These are phyloP conservation scores for Aleiodes testaceus DNA, from an alignment of 2,888 invertebrate species.

Conservation along the genomic window DNA sequence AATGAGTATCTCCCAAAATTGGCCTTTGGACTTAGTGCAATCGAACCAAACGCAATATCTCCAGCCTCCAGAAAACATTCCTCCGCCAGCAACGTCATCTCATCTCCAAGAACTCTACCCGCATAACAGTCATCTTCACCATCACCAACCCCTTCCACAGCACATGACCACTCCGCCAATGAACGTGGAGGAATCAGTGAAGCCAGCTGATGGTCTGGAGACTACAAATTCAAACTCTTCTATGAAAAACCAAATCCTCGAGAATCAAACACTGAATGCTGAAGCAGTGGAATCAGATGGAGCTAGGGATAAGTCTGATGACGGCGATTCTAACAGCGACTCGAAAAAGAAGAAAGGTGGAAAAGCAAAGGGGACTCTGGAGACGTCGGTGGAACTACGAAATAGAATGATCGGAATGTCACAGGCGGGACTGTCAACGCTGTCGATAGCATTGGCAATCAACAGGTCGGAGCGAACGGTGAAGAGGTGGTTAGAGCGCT, in stretches of 20 bases:
- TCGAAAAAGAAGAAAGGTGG: conserved; percentile 68
- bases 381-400: conserved; percentile 70
- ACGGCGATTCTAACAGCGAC: conserved; percentile 27
- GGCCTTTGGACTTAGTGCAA: conserved; percentile 12
- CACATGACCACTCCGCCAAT: conserved; percentile 53
- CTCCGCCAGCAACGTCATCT: conserved; percentile 28
- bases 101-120: conserved; percentile 54
- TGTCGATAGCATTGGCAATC: conserved; percentile 70
- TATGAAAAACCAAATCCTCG: conserved; percentile 52
- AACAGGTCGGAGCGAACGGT: conserved; percentile 71
- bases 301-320: too few relatives aligned
- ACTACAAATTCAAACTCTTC: conserved; percentile 47
- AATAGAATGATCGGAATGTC: conserved; percentile 72
- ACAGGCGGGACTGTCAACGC: conserved; percentile 69
- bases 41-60: conserved; percentile 53
- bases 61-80: conserved; percentile 39
- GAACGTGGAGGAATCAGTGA: conserved; percentile 52
- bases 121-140: conserved; percentile 54
- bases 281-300: conserved; percentile 38
- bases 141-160: conserved; percentile 56
- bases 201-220: conserved; percentile 15
- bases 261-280: neutral
- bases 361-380: conserved; percentile 69
- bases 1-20: conserved; percentile 1
- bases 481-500: conserved; percentile 70